Percentiles rank a stretch among this genome's conserved stretches.
Evolutionary conservation across 2,888 invertebrate genomes (phyloP).

Genomic region (Xylophagus ater): DNA sequence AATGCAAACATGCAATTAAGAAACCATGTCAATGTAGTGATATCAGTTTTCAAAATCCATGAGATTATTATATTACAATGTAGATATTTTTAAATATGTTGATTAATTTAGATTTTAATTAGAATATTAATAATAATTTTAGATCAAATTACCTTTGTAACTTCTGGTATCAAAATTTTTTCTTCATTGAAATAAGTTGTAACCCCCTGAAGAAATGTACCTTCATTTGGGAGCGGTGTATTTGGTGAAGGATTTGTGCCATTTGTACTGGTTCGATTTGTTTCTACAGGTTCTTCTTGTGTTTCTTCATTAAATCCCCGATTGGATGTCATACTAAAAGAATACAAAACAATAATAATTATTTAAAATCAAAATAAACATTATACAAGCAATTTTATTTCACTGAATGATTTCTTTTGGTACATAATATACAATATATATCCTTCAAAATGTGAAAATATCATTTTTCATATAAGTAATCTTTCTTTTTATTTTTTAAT

Average conservation of each 20-base stretch:
- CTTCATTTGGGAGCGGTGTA: conserved; percentile 26
- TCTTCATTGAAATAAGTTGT: conserved; percentile 52
- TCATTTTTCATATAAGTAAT: too few species aligned
- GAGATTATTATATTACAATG: too few species aligned
- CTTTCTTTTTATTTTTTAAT: too few species aligned
- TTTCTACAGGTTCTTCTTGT: background rate
- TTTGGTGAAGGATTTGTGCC: conserved; percentile 16
- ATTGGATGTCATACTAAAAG: conserved; percentile 12
- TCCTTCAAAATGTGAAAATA: too few species aligned
- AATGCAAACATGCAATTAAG: too few species aligned
- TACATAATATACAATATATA: too few species aligned
- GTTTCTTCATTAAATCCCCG: conserved; percentile 9
- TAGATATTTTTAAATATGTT: conserved; percentile 1
- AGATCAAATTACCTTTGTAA: conserved; percentile 37
- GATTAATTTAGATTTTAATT: conserved; percentile 9
- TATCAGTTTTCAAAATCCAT: too few species aligned
- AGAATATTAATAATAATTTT: conserved; percentile 1
- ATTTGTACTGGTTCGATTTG: background rate
- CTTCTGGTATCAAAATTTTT: conserved; percentile 48
- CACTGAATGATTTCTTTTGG: too few species aligned
- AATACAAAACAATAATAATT: too few species aligned
- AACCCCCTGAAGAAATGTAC: conserved; percentile 27
- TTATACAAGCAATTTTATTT: too few species aligned
- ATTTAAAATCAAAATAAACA: too few species aligned
- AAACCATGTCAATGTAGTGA: too few species aligned